Conservation (phyloP, 2,888 invertebrate species). For the Ernsta delagoae region DNA sequence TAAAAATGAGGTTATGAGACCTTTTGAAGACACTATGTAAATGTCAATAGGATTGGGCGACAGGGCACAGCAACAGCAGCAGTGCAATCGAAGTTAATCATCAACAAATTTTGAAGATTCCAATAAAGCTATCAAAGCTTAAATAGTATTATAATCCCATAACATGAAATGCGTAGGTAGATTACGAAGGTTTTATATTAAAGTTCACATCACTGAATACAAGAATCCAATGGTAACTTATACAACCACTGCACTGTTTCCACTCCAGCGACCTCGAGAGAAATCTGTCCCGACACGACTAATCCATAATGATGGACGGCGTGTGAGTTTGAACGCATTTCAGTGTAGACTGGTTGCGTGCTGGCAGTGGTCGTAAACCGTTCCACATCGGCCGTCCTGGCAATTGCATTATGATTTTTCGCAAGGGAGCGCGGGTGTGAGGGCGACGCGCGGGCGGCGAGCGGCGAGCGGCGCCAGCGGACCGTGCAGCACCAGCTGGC, state of each 20-base stretch:
- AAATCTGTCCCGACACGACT: constrained; percentile 77
- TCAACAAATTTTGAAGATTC: constrained; percentile 21
- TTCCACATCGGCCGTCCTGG: constrained; percentile 82
- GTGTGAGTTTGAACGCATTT: constrained; percentile 83
- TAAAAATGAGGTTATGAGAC: constrained; percentile 48
- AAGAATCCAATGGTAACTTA: constrained; percentile 76
- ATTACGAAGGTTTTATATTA: constrained; percentile 41
- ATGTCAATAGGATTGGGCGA: neutral
- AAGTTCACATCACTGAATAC: constrained; percentile 79
- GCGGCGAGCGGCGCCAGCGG: constrained; percentile 69
- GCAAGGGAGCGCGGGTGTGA: constrained; percentile 77
- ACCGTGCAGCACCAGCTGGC: constrained; percentile 80
- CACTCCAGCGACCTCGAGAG: constrained; percentile 70
- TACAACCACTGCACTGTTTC: constrained; percentile 59
- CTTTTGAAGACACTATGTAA: constrained; percentile 40
- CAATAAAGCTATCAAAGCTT: constrained; percentile 15
- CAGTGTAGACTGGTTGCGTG: constrained; percentile 82
- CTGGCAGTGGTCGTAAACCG: constrained; percentile 74
- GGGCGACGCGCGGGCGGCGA: constrained; percentile 56
- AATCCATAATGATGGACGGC: constrained; percentile 81
- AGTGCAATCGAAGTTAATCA: constrained; percentile 1
- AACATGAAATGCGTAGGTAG: constrained; percentile 43
- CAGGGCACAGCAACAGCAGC: neutral
- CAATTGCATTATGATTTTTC: constrained; percentile 84
- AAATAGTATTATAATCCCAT: constrained; percentile 25